phyloP scores from a whole-genome alignment of 2,888 invertebrate species.

The Syritta pipiens region DNA sequence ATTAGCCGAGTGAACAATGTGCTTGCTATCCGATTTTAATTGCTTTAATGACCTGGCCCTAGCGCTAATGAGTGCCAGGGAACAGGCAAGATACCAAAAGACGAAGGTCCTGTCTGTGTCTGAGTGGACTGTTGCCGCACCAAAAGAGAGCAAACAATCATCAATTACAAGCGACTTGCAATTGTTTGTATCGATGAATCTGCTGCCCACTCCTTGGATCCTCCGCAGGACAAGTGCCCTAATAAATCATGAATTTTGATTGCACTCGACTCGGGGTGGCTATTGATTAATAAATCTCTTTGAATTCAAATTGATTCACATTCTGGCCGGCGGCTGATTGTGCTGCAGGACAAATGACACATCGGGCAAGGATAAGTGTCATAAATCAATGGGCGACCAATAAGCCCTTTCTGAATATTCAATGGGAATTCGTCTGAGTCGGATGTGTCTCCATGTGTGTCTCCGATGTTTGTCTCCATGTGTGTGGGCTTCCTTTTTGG shows the following conservation, averaged over 20 bases:
- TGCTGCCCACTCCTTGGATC: no score
- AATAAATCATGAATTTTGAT: constrained; percentile 54
- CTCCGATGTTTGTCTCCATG: background rate
- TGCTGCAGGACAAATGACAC: constrained; percentile 36
- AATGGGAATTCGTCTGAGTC: constrained; percentile 53
- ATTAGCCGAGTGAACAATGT: constrained; percentile 57
- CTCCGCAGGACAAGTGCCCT: constrained; percentile 28
- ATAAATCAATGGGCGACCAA: constrained; percentile 79
- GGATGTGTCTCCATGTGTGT: background rate
- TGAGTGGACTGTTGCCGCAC: no score
- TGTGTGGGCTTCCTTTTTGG: background rate
- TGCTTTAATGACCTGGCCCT: constrained; percentile 59
- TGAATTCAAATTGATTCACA: constrained; percentile 51
- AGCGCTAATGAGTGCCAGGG: constrained; percentile 36
- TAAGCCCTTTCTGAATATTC: constrained; percentile 74
- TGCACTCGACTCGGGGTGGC: background rate
- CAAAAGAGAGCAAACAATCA: constrained; percentile 26
- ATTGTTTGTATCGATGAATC: constrained; percentile 52
- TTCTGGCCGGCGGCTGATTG: constrained; percentile 31
- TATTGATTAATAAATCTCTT: constrained; percentile 58
- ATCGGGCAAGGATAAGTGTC: constrained; percentile 73
- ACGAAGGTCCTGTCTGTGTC: no score
- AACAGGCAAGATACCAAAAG: constrained; percentile 9
- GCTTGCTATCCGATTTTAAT: constrained; percentile 59
- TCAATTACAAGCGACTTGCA: constrained; percentile 35